These are phyloP conservation scores for Mnemiopsis leidyi DNA, from an alignment of 37 sponge, comb jelly and placozoan genomes.

Conservation along the genomic window DNA sequence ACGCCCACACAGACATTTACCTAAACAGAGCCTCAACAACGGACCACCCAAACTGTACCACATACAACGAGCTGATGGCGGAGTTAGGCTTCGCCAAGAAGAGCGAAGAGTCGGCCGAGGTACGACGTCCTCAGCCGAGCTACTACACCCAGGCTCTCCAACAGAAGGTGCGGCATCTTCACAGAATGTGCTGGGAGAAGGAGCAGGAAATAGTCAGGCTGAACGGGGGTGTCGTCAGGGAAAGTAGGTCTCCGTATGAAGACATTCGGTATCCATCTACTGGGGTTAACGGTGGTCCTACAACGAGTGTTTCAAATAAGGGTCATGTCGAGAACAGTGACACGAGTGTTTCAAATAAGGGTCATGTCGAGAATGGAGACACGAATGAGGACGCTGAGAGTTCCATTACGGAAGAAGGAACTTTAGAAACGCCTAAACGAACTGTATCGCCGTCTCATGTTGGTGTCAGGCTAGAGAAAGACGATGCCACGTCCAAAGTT, in stretches of 20 bases:
- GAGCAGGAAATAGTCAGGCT: not conserved
- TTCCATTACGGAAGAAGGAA: no score
- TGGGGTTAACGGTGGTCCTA: no score
- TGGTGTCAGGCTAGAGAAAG: no score
- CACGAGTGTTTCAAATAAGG: no score
- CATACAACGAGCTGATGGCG: constrained; percentile 38
- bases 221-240: not conserved
- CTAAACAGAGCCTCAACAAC: not conserved
- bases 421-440: no score
- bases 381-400: no score
- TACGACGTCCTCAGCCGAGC: not conserved
- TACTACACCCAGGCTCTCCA: constrained; percentile 54
- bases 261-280: no score
- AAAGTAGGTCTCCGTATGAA: not conserved
- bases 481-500: no score
- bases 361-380: no score
- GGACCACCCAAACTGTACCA: not conserved
- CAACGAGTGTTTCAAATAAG: no score
- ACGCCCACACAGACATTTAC: not conserved
- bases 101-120: not conserved
- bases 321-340: not conserved
- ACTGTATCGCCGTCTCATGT: no score
- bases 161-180: not conserved
- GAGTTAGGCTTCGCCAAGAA: constrained; percentile 19
- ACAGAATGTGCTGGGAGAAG: not conserved